These are phyloP conservation scores for Himalopsyche kuldschensis DNA, from an alignment of 2,888 invertebrate species.

Conservation along the genomic window DNA sequence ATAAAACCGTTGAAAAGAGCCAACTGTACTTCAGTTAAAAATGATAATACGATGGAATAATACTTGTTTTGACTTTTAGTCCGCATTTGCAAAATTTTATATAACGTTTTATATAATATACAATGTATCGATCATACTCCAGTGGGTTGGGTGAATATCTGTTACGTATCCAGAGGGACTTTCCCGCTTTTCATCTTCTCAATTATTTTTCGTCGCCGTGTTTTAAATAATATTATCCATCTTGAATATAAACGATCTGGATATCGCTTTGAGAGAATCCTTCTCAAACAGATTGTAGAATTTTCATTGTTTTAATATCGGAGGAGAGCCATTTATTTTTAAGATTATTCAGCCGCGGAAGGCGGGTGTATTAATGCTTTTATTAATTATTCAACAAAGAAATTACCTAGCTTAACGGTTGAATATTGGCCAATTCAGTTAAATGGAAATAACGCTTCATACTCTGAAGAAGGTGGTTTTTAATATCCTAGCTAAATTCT, in stretches of 20 bases:
- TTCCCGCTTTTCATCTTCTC: not conserved
- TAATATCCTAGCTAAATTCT: no score
- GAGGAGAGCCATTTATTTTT: not conserved
- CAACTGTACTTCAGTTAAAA: no score
- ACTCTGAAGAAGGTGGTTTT: no score
- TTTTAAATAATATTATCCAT: slow-evolving; percentile 1
- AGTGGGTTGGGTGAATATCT: not conserved
- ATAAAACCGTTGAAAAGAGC: no score
- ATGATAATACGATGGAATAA: no score
- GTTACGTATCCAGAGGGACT: not conserved
- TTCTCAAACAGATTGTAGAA: not conserved
- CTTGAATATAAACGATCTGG: not conserved
- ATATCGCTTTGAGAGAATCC: not conserved
- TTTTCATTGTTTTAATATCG: not conserved
- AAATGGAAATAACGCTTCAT: not conserved
- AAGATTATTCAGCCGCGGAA: not conserved
- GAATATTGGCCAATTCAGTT: not conserved
- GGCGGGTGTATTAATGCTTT: not conserved
- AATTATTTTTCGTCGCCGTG: not conserved
- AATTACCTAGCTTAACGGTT: not conserved
- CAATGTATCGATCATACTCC: not conserved
- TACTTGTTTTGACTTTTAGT: no score
- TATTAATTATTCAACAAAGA: not conserved
- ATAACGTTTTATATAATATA: not conserved
- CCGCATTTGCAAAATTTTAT: no score